A percentile compares a stretch with the other conserved stretches of the same genome.
Evolutionary conservation across 2,113 vertebrate species (phyloP).

Genomic region (Onychostoma macrolepis): DNA sequence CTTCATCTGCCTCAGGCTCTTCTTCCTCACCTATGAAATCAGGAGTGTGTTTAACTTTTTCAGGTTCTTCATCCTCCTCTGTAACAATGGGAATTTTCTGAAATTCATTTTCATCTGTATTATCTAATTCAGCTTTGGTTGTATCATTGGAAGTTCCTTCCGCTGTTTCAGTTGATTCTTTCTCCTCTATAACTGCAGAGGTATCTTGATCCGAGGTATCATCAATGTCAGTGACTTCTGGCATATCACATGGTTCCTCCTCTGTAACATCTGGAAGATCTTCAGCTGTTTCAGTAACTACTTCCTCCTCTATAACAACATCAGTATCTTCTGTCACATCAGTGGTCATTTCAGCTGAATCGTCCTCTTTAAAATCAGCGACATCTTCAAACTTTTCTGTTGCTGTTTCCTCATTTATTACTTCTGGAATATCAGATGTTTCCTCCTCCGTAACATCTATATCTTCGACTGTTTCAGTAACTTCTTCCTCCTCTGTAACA

Average conservation of each 20-base stretch:
- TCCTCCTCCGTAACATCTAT: neutral
- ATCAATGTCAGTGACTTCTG: neutral
- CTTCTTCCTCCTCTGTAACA: neutral
- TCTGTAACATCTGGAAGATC: neutral
- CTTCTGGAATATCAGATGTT: neutral
- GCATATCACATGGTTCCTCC: neutral
- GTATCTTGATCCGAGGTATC: neutral
- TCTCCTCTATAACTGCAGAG: neutral
- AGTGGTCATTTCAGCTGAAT: neutral
- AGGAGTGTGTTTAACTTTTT: neutral
- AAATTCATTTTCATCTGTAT: neutral
- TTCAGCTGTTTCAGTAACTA: neutral
- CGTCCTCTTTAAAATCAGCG: neutral
- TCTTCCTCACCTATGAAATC: neutral
- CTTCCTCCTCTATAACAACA: neutral
- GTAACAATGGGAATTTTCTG: too few species aligned
- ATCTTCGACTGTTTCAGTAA: neutral
- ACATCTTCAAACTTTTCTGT: neutral
- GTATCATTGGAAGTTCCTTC: neutral
- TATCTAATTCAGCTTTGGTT: neutral
- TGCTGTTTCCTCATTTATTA: neutral
- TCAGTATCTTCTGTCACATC: neutral
- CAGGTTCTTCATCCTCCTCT: neutral
- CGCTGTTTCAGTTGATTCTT: neutral
- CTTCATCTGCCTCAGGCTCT: neutral